Evolutionary conservation across 2,113 vertebrate genomes (phyloP).

Genomic region (Ammodramus savannarum): DNA sequence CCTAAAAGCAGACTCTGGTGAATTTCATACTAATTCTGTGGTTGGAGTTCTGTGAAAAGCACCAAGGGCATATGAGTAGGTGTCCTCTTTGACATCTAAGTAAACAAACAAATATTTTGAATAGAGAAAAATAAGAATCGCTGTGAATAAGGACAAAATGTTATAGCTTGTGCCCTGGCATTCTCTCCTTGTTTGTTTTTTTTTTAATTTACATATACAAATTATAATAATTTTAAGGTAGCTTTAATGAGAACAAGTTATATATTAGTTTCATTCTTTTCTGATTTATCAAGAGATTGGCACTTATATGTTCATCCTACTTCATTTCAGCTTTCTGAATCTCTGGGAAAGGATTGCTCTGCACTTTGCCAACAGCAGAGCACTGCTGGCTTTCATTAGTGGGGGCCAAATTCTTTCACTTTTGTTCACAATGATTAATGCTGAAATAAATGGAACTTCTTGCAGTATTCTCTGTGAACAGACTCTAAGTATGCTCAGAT

Average conservation of each 20-base stretch:
- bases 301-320: not conserved
- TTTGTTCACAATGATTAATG: slow-evolving; percentile 53
- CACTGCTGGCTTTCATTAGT: slow-evolving; percentile 11
- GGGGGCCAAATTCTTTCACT: slow-evolving; percentile 27
- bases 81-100: slow-evolving; percentile 30
- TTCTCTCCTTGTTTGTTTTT: not conserved
- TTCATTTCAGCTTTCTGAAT: not conserved
- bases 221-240: not conserved
- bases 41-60: not conserved
- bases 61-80: slow-evolving; percentile 14
- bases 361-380: not conserved
- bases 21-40: not conserved
- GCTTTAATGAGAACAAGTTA: not conserved
- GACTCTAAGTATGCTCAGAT: slow-evolving; percentile 11
- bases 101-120: slow-evolving; percentile 36
- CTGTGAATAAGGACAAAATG: not conserved
- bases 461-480: slow-evolving; percentile 10
- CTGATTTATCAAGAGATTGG: not conserved
- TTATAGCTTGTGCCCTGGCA: not conserved
- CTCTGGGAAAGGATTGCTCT: not conserved
- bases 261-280: not conserved
- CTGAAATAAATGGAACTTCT: slow-evolving; percentile 45
- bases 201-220: not conserved
- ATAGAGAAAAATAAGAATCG: slow-evolving; percentile 10
- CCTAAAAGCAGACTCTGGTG: not conserved